Percentiles rank a stretch among this genome's conserved stretches.
Conservation (phyloP, 2,797 vertebrate species). For the Morus bassanus region DNA sequence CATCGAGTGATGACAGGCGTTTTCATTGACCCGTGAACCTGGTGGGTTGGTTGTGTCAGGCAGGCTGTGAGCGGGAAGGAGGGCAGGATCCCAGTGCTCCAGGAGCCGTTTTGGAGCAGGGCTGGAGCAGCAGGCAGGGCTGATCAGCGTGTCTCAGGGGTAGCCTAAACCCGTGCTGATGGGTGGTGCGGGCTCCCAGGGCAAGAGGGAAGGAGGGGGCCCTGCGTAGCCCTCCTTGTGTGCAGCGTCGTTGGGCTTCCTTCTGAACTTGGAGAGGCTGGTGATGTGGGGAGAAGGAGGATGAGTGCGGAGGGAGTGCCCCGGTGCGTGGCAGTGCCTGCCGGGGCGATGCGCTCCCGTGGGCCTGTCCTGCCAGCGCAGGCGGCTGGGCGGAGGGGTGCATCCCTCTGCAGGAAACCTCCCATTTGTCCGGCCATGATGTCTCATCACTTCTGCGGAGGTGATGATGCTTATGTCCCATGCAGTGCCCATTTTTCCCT, state of each 20-base stretch:
- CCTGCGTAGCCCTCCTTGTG: accelerated
- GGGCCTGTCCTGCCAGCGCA: accelerated
- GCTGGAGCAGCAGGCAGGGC: not conserved
- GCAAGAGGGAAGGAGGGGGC: not conserved
- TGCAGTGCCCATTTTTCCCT: not conserved
- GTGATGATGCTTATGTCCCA: not conserved
- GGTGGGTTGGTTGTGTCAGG: not conserved
- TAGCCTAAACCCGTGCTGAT: accelerated
- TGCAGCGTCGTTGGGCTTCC: not conserved
- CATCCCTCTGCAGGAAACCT: not conserved
- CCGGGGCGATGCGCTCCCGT: accelerated
- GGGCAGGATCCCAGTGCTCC: not conserved
- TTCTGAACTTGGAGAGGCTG: not conserved
- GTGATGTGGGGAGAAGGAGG: not conserved
- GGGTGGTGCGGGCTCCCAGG: not conserved
- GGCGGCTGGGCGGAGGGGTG: accelerated
- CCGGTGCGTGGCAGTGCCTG: accelerated
- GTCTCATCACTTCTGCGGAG: not conserved
- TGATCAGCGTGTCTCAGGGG: not conserved
- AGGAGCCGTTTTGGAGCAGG: not conserved
- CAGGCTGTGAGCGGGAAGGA: not conserved
- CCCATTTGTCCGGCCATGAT: accelerated
- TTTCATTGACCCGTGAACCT: not conserved
- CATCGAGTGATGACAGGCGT: accelerated
- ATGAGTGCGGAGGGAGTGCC: accelerated